phyloP scores from a whole-genome alignment of 2,888 invertebrate species.

The Drosophila nr. fundita region DNA sequence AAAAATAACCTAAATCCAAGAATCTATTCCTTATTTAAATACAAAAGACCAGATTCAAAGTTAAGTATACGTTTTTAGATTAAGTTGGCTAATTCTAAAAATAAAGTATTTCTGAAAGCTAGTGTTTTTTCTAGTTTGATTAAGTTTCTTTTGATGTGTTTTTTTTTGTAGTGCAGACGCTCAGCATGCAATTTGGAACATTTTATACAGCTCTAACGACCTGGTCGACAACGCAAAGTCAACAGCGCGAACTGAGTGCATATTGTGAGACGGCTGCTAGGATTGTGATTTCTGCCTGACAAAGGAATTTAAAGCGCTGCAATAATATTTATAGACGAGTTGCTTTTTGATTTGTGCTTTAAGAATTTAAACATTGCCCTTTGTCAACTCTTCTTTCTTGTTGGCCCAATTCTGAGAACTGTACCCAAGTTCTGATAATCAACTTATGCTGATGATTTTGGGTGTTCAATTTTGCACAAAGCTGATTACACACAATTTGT shows the following conservation, averaged over 20 bases:
- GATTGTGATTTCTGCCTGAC: not conserved
- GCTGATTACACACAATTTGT: slow-evolving; percentile 49
- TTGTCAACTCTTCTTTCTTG: slow-evolving; percentile 7
- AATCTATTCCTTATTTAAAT: not conserved
- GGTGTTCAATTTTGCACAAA: slow-evolving; percentile 47
- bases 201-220: slow-evolving; percentile 34
- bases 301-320: slow-evolving; percentile 28
- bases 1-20: not conserved
- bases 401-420: slow-evolving; percentile 11
- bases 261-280: slow-evolving; percentile 15
- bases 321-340: slow-evolving; percentile 28
- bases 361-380: slow-evolving; percentile 7
- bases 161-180: not conserved
- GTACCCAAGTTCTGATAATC: slow-evolving; percentile 28
- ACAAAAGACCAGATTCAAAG: not conserved
- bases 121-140: not conserved
- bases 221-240: slow-evolving; percentile 21
- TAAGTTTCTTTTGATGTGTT: not conserved
- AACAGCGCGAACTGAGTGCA: slow-evolving; percentile 21
- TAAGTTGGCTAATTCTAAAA: not conserved
- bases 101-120: not conserved
- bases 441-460: slow-evolving; percentile 42
- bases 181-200: slow-evolving; percentile 50
- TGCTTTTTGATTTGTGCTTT: not conserved
- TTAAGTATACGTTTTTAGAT: not conserved